phyloP scores from a whole-genome alignment of 2,113 vertebrate genomes.

The Heterochromis multidens region DNA sequence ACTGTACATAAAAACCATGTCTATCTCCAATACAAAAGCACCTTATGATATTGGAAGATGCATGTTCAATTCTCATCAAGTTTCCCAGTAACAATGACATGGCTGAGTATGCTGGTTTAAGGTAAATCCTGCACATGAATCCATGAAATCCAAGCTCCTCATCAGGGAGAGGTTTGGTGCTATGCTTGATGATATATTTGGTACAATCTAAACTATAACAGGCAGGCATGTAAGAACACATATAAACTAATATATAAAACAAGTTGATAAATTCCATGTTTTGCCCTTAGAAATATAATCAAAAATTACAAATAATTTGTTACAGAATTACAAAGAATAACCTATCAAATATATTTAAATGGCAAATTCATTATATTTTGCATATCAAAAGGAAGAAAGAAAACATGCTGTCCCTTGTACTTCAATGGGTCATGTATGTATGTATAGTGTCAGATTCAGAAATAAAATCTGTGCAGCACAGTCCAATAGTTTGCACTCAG shows the following conservation, averaged over 20 bases:
- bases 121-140: neutral
- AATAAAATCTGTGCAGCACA: slow-evolving; percentile 35
- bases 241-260: slow-evolving; percentile 38
- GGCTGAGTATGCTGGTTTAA: slow-evolving; percentile 23
- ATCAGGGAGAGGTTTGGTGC: slow-evolving; percentile 8
- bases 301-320: slow-evolving; percentile 66
- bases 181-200: slow-evolving; percentile 43
- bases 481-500: slow-evolving; percentile 30
- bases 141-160: slow-evolving; percentile 18
- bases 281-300: slow-evolving; percentile 53
- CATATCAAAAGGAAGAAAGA: neutral
- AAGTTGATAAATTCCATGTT: slow-evolving; percentile 43
- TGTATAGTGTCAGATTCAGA: slow-evolving; percentile 51
- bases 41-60: neutral
- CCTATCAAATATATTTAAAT: slow-evolving; percentile 36
- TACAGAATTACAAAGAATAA: slow-evolving; percentile 54
- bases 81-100: slow-evolving; percentile 14
- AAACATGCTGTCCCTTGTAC: slow-evolving; percentile 51
- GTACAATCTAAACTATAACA: slow-evolving; percentile 40
- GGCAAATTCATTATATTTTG: slow-evolving; percentile 29
- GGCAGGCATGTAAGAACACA: slow-evolving; percentile 26
- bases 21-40: slow-evolving; percentile 8
- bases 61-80: neutral
- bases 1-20: neutral
- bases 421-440: slow-evolving; percentile 23